Evolutionary conservation across 2,888 invertebrate species (phyloP).

Genomic region (Ariolimax columbianus): DNA sequence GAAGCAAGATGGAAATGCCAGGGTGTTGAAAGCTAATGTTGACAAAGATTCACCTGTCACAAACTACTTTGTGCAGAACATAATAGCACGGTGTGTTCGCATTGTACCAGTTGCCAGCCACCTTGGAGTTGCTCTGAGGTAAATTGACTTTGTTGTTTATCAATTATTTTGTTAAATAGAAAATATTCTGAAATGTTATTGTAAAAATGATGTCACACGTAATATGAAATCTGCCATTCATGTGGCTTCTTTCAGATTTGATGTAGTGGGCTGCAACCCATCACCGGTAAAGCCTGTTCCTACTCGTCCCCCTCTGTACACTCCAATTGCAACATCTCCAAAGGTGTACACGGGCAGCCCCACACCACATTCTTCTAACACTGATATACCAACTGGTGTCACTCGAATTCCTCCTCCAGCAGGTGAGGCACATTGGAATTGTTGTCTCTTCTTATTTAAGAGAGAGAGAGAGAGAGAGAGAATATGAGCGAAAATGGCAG

Average conservation of each 20-base stretch:
- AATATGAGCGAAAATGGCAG: too few relatives aligned
- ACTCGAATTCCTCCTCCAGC: conserved; percentile 22
- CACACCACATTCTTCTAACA: neutral
- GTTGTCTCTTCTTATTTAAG: too few relatives aligned
- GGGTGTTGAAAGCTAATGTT: conserved; percentile 48
- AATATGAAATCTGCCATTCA: neutral
- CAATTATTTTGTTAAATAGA: neutral
- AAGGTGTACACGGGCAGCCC: conserved; percentile 10
- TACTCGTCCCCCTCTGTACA: conserved; percentile 9
- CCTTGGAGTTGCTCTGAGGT: conserved; percentile 49
- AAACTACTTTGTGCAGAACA: conserved; percentile 47
- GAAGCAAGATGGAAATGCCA: conserved; percentile 45
- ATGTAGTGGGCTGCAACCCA: conserved; percentile 53
- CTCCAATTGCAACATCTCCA: conserved; percentile 22
- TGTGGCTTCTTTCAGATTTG: conserved; percentile 34
- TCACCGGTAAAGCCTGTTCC: conserved; percentile 21
- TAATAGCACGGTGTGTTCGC: conserved; percentile 48
- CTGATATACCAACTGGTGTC: conserved; percentile 2
- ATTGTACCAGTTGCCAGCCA: conserved; percentile 49
- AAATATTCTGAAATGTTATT: too few relatives aligned
- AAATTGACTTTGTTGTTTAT: neutral
- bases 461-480: too few relatives aligned
- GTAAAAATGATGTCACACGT: too few relatives aligned
- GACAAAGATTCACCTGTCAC: conserved; percentile 42
- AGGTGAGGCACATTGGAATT: conserved; percentile 10